phyloP scores from a whole-genome alignment of 2,113 vertebrate genomes.

The Brienomyrus longianalis region DNA sequence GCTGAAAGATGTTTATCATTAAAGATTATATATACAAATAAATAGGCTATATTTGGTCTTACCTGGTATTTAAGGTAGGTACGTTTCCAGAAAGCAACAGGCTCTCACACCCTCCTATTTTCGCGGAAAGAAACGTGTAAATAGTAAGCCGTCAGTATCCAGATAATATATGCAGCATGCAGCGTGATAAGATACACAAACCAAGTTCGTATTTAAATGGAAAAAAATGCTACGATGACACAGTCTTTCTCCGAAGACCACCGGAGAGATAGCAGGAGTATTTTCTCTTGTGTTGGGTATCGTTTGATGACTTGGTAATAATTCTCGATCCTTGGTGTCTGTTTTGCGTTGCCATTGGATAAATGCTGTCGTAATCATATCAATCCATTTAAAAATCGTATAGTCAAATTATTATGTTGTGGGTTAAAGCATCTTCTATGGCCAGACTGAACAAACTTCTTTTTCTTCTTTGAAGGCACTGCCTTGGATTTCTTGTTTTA shows the following conservation, averaged over 20 bases:
- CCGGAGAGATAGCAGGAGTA: neutral
- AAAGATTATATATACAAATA: neutral
- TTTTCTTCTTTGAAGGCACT: neutral
- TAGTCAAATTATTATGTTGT: neutral
- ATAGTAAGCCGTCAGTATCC: neutral
- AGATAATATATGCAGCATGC: neutral
- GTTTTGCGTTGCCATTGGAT: neutral
- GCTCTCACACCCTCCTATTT: neutral
- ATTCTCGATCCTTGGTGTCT: neutral
- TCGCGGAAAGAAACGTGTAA: neutral
- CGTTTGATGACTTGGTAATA: neutral
- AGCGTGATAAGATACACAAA: neutral
- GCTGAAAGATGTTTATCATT: neutral
- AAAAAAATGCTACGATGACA: neutral
- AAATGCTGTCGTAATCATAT: neutral
- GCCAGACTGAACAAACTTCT: constrained; percentile 9
- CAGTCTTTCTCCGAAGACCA: neutral
- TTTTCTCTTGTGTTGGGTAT: neutral
- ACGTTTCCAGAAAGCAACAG: constrained; percentile 14
- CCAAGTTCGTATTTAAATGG: neutral
- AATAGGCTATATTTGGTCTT: neutral
- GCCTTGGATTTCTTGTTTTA: neutral
- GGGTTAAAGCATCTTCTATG: neutral
- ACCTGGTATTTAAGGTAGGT: neutral
- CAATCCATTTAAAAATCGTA: neutral